phyloP scores from a whole-genome alignment of 2,888 invertebrate species.

The Rhyacophila evoluta region DNA sequence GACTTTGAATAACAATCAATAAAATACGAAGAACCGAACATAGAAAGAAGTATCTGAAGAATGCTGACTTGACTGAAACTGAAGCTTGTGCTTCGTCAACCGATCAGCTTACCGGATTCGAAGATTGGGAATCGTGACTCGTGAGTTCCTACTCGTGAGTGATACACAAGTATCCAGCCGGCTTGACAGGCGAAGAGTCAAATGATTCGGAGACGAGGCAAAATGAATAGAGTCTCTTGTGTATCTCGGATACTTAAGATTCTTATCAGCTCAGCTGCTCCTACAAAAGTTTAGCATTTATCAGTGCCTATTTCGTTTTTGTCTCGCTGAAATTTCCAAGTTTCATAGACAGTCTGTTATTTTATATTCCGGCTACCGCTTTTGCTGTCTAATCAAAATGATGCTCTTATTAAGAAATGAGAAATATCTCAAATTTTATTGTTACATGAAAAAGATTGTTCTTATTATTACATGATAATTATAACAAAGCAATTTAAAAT shows the following conservation, averaged over 20 bases:
- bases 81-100: constrained; percentile 19
- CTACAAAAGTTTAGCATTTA: constrained; percentile 24
- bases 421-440: constrained; percentile 8
- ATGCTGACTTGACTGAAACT: constrained; percentile 29
- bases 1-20: constrained; percentile 7
- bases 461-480: not conserved
- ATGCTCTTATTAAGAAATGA: not conserved
- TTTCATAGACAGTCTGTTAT: constrained; percentile 12
- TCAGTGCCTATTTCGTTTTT: constrained; percentile 18
- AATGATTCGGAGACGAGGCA: constrained; percentile 41
- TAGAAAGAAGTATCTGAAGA: constrained; percentile 27
- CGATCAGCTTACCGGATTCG: constrained; percentile 24
- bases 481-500: constrained; percentile 17
- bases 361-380: constrained; percentile 2
- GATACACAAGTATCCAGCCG: constrained; percentile 38
- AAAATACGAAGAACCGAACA: not conserved
- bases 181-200: constrained; percentile 40
- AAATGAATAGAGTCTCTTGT: constrained; percentile 45
- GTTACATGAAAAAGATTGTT: not conserved
- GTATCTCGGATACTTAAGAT: constrained; percentile 22
- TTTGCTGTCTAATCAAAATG: constrained; percentile 5
- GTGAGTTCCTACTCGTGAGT: constrained; percentile 22
- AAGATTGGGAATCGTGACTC: constrained; percentile 24
- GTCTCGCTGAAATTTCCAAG: constrained; percentile 16
- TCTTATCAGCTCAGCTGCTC: constrained; percentile 5